These are phyloP conservation scores for Trichogramma pretiosum DNA, from an alignment of 1,140 invertebrate genomes.

Conservation along the genomic window DNA sequence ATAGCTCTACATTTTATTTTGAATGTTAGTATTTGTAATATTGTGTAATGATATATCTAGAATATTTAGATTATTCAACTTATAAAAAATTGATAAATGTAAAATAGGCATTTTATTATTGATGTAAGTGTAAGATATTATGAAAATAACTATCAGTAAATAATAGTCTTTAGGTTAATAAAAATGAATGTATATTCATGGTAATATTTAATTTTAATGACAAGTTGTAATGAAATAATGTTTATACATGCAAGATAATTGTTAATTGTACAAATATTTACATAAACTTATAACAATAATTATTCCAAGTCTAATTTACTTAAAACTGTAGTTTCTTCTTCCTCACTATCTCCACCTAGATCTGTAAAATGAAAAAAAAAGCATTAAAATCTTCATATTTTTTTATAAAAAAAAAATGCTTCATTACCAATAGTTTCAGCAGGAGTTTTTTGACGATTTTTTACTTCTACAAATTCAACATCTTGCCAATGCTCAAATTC, in stretches of 20 bases:
- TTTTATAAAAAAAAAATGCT: constrained; percentile 9
- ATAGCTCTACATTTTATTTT: constrained; percentile 30
- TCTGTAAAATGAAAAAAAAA: constrained; percentile 34
- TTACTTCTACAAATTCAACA: constrained; percentile 32
- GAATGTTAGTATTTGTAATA: constrained; percentile 21
- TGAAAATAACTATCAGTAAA: too few relatives aligned
- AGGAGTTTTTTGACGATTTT: constrained; percentile 27
- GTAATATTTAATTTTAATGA: too few relatives aligned
- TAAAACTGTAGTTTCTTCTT: constrained; percentile 34
- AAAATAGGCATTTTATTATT: constrained; percentile 34
- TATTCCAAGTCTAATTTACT: constrained; percentile 15
- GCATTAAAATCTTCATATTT: constrained; percentile 20
- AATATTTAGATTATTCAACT: constrained; percentile 23
- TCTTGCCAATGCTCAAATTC: constrained; percentile 25
- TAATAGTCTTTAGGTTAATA: background rate
- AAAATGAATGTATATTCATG: background rate
- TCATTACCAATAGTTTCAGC: constrained; percentile 40
- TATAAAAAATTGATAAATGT: constrained; percentile 29
- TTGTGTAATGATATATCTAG: constrained; percentile 19
- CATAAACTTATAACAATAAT: background rate
- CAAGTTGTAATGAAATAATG: too few relatives aligned
- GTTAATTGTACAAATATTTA: background rate
- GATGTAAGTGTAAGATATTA: constrained; percentile 21
- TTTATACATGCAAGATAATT: too few relatives aligned
- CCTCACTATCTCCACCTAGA: constrained; percentile 45